Evolutionary conservation across 2,113 vertebrate genomes (phyloP).

Genomic region (Brachyistius frenatus): DNA sequence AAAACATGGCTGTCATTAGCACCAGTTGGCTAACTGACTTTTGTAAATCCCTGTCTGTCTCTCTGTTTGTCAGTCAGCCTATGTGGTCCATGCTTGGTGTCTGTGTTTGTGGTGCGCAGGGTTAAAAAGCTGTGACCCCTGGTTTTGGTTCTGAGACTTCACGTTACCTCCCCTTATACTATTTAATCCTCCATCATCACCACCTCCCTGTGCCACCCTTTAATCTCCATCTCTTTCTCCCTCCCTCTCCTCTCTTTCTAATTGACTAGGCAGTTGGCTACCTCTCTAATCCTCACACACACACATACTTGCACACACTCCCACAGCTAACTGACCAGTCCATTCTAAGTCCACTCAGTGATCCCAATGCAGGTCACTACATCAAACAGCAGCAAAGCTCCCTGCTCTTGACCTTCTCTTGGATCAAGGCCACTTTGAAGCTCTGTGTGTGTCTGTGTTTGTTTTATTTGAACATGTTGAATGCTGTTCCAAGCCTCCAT

Average conservation of each 20-base stretch:
- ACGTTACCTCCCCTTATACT: slow-evolving; percentile 39
- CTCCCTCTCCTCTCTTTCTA: slow-evolving; percentile 47
- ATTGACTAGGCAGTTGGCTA: slow-evolving; percentile 56
- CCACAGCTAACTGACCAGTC: slow-evolving; percentile 66
- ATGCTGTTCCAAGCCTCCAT: slow-evolving; percentile 30
- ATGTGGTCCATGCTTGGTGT: background rate
- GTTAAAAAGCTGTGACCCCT: slow-evolving; percentile 60
- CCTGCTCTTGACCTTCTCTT: slow-evolving; percentile 72
- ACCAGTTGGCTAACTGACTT: slow-evolving; percentile 48
- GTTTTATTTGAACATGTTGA: slow-evolving; percentile 32
- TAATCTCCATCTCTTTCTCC: slow-evolving; percentile 64
- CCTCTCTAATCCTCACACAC: slow-evolving; percentile 53
- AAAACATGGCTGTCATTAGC: slow-evolving; percentile 36
- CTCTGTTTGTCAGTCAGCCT: slow-evolving; percentile 27
- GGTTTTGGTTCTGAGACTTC: slow-evolving; percentile 40
- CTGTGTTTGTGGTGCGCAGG: slow-evolving; percentile 3
- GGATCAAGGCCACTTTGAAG: slow-evolving; percentile 79
- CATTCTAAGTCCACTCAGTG: slow-evolving; percentile 52
- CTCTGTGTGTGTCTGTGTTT: slow-evolving; percentile 26
- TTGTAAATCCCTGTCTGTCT: slow-evolving; percentile 31
- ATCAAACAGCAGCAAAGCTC: slow-evolving; percentile 67
- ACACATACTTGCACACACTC: slow-evolving; percentile 29
- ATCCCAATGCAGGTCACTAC: slow-evolving; percentile 67
- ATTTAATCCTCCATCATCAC: slow-evolving; percentile 73
- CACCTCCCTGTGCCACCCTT: slow-evolving; percentile 60